A percentile compares a stretch with the other conserved stretches of the same genome.
phyloP scores from a whole-genome alignment of 2,797 vertebrate genomes.

The Lophius americanus region DNA sequence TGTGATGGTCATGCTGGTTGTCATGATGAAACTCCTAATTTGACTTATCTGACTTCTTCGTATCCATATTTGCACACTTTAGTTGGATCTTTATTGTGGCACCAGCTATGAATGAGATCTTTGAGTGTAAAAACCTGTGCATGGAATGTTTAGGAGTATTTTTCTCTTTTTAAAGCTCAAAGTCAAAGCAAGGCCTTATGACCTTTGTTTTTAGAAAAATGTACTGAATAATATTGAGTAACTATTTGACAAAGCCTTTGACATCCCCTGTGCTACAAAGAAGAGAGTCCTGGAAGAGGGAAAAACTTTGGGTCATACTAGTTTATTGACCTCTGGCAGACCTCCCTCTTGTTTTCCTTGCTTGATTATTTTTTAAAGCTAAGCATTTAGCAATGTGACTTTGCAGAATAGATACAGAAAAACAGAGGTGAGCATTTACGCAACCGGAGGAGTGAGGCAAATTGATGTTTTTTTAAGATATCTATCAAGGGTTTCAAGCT shows the following conservation, averaged over 20 bases:
- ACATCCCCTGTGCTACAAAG: neutral
- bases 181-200: neutral
- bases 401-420: conserved; percentile 38
- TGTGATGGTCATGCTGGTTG: conserved; percentile 6
- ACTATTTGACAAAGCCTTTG: neutral
- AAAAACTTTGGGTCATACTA: conserved; percentile 36
- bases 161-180: neutral
- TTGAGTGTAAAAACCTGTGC: neutral
- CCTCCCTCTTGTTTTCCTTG: conserved; percentile 43
- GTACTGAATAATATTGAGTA: neutral
- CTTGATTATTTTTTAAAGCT: conserved; percentile 51
- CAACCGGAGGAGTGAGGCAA: conserved; percentile 8
- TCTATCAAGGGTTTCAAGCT: neutral
- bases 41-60: neutral
- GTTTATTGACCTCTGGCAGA: conserved; percentile 62
- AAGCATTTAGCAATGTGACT: conserved; percentile 63
- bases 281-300: conserved; percentile 14
- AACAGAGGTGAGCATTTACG: conserved; percentile 14
- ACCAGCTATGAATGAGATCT: conserved; percentile 5
- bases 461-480: neutral
- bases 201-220: too few relatives aligned
- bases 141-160: neutral
- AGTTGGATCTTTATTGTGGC: conserved; percentile 9
- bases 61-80: neutral
- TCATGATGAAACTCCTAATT: conserved; percentile 6